These are phyloP conservation scores for Enteromius afrohamiltoni DNA, from an alignment of 2,797 vertebrate species.

Conservation along the genomic window DNA sequence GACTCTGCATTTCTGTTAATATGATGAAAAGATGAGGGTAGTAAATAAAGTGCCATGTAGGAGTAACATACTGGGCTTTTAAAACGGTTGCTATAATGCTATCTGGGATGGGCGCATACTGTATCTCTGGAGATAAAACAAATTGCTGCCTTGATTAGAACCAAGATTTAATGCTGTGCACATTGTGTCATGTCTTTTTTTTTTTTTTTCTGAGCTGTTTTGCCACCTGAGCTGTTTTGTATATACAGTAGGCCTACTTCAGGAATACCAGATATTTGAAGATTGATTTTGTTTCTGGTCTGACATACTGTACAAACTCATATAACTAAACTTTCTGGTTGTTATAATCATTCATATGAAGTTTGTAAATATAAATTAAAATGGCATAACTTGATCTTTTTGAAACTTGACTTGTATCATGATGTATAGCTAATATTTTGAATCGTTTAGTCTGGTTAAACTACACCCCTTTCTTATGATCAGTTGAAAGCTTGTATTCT, in stretches of 20 bases:
- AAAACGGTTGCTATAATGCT: background rate
- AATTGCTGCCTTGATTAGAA: background rate
- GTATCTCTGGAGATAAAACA: slow-evolving; percentile 9
- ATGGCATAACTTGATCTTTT: background rate
- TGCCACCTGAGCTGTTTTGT: too few relatives aligned
- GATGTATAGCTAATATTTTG: background rate
- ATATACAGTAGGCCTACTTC: background rate
- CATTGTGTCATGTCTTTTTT: background rate
- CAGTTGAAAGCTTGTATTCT: background rate
- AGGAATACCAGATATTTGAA: background rate
- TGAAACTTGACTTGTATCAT: background rate
- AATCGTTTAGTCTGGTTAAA: background rate
- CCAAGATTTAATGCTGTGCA: background rate
- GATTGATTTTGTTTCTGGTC: background rate
- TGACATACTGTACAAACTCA: background rate
- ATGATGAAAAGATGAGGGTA: background rate
- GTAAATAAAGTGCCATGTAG: background rate
- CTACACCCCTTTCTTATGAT: background rate
- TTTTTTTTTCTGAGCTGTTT: background rate
- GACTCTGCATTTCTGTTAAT: background rate
- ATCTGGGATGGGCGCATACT: background rate
- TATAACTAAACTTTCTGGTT: background rate
- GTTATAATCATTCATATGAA: background rate
- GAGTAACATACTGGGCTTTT: background rate
- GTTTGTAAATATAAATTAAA: background rate